Percentiles rank a stretch among this genome's conserved stretches.
Evolutionary conservation across 2,888 invertebrate genomes (phyloP).

Genomic region (Noctua janthe): DNA sequence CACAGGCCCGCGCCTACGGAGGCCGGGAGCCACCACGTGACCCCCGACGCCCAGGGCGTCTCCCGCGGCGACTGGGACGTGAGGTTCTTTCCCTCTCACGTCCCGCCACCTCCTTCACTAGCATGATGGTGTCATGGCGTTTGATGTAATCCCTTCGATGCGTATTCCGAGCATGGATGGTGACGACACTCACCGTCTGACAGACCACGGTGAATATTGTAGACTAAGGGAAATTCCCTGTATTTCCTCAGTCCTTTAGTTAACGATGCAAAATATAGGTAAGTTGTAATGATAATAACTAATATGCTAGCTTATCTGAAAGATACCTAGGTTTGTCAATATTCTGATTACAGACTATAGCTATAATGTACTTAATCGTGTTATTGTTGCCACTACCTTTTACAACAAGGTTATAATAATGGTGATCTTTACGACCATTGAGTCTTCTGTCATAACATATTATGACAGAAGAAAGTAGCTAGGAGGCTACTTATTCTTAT

Average conservation of each 20-base stretch:
- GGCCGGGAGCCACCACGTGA: too few species aligned
- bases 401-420: neutral
- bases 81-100: too few species aligned
- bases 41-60: too few species aligned
- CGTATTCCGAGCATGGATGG: conserved; percentile 47
- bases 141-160: conserved; percentile 38
- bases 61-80: too few species aligned
- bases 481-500: too few species aligned
- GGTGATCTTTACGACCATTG: neutral
- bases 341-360: neutral
- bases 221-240: neutral
- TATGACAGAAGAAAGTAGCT: neutral
- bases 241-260: neutral
- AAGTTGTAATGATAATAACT: neutral
- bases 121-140: conserved; percentile 60
- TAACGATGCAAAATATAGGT: neutral
- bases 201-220: conserved; percentile 38
- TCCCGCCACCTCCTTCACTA: too few species aligned
- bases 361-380: neutral
- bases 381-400: neutral
- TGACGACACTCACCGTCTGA: conserved; percentile 49
- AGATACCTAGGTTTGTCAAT: conserved; percentile 14
- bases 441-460: neutral
- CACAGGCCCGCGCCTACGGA: too few species aligned
- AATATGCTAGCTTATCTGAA: neutral